Evolutionary conservation across 2,113 vertebrate genomes (phyloP).

Genomic region (Hystrix brachyura): DNA sequence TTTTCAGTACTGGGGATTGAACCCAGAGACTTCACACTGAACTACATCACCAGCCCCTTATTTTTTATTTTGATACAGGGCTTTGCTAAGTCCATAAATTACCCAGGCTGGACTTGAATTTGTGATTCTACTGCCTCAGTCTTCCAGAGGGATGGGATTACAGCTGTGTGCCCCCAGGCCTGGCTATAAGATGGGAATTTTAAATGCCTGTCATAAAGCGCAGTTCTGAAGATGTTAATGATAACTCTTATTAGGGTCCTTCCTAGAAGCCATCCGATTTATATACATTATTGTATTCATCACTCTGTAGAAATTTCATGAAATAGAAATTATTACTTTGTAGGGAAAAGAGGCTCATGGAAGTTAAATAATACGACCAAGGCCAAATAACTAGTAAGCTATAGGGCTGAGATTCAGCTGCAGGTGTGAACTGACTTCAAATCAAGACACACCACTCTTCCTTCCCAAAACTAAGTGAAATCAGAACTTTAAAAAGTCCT

Average conservation of each 20-base stretch:
- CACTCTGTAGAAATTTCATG: neutral
- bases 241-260: neutral
- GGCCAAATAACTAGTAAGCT: neutral
- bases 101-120: neutral
- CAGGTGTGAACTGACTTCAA: neutral
- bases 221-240: conserved; percentile 44
- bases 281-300: neutral
- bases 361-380: conserved; percentile 5
- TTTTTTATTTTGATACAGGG: neutral
- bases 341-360: neutral
- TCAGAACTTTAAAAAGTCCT: neutral
- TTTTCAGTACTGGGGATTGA: neutral
- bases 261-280: neutral
- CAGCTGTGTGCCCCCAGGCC: neutral
- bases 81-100: neutral
- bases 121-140: neutral
- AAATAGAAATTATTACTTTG: neutral
- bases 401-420: neutral
- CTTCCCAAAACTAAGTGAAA: neutral
- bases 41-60: neutral
- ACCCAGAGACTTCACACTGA: neutral
- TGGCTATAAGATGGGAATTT: neutral
- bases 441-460: neutral
- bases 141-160: neutral
- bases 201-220: neutral